Evolutionary conservation across 2,113 vertebrate species (phyloP).

Genomic region (Pelusios castaneus): DNA sequence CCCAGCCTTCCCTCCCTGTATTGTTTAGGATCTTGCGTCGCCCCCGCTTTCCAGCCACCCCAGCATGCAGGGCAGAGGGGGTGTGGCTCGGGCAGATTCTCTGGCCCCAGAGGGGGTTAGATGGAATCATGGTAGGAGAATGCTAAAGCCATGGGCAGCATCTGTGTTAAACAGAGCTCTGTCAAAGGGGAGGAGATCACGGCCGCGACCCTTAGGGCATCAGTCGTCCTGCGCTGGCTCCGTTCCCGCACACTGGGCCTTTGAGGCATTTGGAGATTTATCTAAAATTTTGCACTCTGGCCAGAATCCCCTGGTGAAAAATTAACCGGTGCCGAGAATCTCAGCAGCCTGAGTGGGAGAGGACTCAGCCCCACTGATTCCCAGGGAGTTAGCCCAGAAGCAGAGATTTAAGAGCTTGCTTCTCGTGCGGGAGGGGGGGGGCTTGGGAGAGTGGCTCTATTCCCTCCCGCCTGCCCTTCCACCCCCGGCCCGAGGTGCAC

Average conservation of each 20-base stretch:
- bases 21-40: background rate
- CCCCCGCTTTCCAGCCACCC: too few relatives aligned
- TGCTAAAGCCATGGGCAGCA: too few relatives aligned
- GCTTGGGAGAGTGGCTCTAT: background rate
- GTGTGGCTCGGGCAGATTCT: background rate
- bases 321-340: background rate
- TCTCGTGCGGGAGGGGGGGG: too few relatives aligned
- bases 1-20: background rate
- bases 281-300: rapidly evolving
- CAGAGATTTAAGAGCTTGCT: background rate
- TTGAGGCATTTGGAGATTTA: rapidly evolving
- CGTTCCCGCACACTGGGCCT: background rate
- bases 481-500: background rate
- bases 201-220: background rate
- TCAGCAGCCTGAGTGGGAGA: background rate
- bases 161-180: background rate
- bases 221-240: background rate
- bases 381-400: too few relatives aligned
- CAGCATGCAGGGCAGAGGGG: background rate
- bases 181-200: background rate
- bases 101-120: background rate
- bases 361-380: background rate
- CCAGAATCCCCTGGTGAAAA: background rate
- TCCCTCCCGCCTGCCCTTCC: background rate
- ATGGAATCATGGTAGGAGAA: background rate